A percentile compares a stretch with the other conserved stretches of the same genome.
phyloP scores from a whole-genome alignment of 2,113 vertebrate genomes.

The Aegotheles bennettii region DNA sequence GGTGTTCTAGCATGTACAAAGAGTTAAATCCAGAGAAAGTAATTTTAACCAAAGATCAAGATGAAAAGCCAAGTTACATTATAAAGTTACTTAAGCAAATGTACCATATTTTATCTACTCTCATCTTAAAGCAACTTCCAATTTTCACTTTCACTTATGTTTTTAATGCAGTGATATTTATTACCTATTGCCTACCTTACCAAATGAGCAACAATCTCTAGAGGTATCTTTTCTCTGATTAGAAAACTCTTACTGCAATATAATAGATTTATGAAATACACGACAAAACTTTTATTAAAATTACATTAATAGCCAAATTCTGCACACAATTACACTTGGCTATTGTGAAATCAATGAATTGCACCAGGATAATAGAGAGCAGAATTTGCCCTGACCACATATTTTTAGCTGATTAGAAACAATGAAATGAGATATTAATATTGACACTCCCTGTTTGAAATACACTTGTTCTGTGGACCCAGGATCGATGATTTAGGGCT shows the following conservation, averaged over 20 bases:
- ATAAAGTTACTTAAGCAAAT: constrained; percentile 46
- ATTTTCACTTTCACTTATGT: constrained; percentile 54
- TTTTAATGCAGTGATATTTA: constrained; percentile 47
- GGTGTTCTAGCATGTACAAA: background rate
- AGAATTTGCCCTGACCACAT: background rate
- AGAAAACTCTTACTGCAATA: constrained; percentile 42
- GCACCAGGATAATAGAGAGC: constrained; percentile 27
- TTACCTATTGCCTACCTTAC: constrained; percentile 41
- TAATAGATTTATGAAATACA: constrained; percentile 55
- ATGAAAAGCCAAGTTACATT: constrained; percentile 39
- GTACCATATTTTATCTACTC: constrained; percentile 47
- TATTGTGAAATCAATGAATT: constrained; percentile 48
- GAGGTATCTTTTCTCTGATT: constrained; percentile 47
- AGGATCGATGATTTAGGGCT: background rate
- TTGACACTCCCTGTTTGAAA: constrained; percentile 34
- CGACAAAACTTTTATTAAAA: constrained; percentile 64
- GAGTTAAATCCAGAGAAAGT: constrained; percentile 30
- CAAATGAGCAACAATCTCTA: constrained; percentile 39
- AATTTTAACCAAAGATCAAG: constrained; percentile 38
- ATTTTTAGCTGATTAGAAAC: constrained; percentile 52
- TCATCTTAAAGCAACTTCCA: constrained; percentile 39
- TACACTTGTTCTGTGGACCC: background rate
- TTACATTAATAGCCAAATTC: constrained; percentile 59
- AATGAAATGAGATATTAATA: constrained; percentile 50
- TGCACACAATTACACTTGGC: constrained; percentile 54